These are phyloP conservation scores for Callorhinus ursinus DNA, from an alignment of 2,113 vertebrate species.

Conservation along the genomic window DNA sequence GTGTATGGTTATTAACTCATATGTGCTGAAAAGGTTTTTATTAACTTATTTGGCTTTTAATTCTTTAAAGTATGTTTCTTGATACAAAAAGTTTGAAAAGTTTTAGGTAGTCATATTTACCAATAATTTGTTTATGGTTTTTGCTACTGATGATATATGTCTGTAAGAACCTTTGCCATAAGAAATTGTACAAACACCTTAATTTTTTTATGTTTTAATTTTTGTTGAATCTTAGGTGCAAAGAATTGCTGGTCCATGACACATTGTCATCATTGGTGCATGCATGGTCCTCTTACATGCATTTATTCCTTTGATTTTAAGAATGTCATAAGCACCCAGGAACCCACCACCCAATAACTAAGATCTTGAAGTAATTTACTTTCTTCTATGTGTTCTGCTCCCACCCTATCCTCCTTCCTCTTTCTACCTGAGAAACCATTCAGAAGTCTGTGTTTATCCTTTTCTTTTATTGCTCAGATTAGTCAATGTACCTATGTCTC, in stretches of 20 bases:
- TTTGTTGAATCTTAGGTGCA: background rate
- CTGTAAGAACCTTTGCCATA: background rate
- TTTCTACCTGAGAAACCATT: background rate
- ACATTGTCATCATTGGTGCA: background rate
- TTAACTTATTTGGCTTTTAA: background rate
- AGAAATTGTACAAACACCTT: background rate
- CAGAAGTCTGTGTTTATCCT: background rate
- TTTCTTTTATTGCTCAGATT: background rate
- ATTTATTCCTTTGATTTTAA: background rate
- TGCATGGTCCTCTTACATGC: background rate
- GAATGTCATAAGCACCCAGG: background rate
- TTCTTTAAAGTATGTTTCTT: background rate
- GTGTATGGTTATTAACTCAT: background rate
- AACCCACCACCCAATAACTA: background rate
- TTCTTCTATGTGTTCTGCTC: background rate
- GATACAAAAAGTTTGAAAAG: background rate
- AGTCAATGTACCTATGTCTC: background rate
- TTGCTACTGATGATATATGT: background rate
- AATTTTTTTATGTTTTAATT: background rate
- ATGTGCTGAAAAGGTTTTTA: conserved; percentile 14
- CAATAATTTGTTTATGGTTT: background rate
- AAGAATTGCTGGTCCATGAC: background rate
- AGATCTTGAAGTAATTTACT: background rate
- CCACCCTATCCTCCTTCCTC: background rate
- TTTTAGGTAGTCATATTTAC: background rate